Evolutionary conservation across 2,113 vertebrate genomes (phyloP).

Genomic region (Equus quagga): DNA sequence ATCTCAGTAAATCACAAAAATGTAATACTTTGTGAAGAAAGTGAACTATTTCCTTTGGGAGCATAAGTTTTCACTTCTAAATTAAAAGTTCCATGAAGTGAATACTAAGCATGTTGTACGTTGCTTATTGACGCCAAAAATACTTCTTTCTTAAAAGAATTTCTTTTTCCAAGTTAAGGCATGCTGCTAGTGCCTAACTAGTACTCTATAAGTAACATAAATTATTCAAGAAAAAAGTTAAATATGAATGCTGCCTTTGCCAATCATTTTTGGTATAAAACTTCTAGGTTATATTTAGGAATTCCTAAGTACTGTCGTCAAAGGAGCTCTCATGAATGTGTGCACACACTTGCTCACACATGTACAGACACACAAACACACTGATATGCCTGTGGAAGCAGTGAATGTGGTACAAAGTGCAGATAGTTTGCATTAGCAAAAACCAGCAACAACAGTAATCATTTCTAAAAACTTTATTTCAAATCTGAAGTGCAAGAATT

Average conservation of each 20-base stretch:
- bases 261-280: not conserved
- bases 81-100: slow-evolving; percentile 85
- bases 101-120: slow-evolving; percentile 65
- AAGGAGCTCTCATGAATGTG: not conserved
- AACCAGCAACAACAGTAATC: not conserved
- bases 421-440: not conserved
- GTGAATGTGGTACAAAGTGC: not conserved
- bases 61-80: slow-evolving; percentile 86
- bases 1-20: slow-evolving; percentile 84
- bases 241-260: not conserved
- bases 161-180: not conserved
- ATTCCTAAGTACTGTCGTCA: not conserved
- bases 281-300: not conserved
- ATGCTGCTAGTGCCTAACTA: not conserved
- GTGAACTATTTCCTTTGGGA: slow-evolving; percentile 80
- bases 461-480: not conserved
- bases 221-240: not conserved
- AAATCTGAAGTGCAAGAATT: not conserved
- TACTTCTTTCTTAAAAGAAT: slow-evolving; percentile 24
- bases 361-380: not conserved
- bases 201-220: not conserved
- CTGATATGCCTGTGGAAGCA: not conserved
- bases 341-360: not conserved
- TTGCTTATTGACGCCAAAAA: slow-evolving; percentile 73
- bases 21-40: slow-evolving; percentile 86